Conservation (phyloP, 2,113 vertebrate genomes). For the Peromyscus californicus region DNA sequence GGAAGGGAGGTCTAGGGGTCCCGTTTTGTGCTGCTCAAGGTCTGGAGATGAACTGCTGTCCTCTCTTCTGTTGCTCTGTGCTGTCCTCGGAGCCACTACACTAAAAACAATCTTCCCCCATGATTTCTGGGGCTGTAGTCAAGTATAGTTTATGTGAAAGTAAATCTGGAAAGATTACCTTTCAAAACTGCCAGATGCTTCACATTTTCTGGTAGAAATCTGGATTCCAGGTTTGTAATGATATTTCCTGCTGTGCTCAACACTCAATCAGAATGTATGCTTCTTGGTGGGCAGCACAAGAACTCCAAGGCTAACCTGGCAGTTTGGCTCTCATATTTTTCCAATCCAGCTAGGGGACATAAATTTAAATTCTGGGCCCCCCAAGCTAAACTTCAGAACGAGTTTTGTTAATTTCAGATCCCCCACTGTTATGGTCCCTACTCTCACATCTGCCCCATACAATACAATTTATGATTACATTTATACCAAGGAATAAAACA, state of each 20-base stretch:
- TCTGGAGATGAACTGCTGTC: conserved; percentile 67
- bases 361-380: conserved; percentile 74
- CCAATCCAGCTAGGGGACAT: conserved; percentile 68
- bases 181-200: conserved; percentile 85
- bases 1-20: conserved; percentile 12
- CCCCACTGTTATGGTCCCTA: conserved; percentile 1
- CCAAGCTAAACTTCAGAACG: conserved; percentile 75
- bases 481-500: conserved; percentile 81
- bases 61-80: conserved; percentile 62
- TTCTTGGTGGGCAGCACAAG: conserved; percentile 79
- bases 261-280: conserved; percentile 78
- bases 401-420: conserved; percentile 70
- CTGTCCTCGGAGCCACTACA: conserved; percentile 71
- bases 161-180: conserved; percentile 85
- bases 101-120: conserved; percentile 79
- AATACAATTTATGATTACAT: conserved; percentile 71
- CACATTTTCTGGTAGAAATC: conserved; percentile 84
- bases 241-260: conserved; percentile 84
- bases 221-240: conserved; percentile 84
- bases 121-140: conserved; percentile 72
- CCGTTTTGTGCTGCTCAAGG: conserved; percentile 73
- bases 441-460: conserved; percentile 50
- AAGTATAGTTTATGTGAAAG: conserved; percentile 81
- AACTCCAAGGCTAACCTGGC: conserved; percentile 72
- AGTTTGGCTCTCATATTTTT: conserved; percentile 77